phyloP scores from a whole-genome alignment of 2,797 vertebrate genomes.

The Rousettus madagascariensis region DNA sequence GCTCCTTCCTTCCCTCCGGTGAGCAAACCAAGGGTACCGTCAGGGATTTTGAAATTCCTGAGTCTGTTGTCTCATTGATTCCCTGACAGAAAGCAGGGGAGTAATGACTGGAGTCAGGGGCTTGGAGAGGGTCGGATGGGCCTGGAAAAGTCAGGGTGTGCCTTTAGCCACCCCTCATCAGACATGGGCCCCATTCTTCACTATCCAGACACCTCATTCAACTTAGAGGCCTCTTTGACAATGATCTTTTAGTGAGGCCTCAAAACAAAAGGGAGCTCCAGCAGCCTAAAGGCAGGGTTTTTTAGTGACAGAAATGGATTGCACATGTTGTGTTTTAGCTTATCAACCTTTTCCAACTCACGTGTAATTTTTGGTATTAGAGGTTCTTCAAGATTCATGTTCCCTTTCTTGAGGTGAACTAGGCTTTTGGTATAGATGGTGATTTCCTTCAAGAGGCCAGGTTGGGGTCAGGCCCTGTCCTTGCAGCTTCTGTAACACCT shows the following conservation, averaged over 20 bases:
- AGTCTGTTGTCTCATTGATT: background rate
- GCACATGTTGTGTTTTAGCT: background rate
- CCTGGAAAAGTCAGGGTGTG: background rate
- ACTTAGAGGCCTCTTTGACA: background rate
- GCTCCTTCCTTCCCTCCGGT: background rate
- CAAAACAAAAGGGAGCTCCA: background rate
- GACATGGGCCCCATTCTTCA: background rate
- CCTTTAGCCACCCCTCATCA: background rate
- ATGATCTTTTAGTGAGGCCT: background rate
- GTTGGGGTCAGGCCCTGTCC: background rate
- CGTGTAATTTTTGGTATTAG: background rate
- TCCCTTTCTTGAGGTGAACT: background rate
- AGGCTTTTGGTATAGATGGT: background rate
- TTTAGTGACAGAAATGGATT: background rate
- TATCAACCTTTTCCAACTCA: background rate
- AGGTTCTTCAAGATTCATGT: background rate
- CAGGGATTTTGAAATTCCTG: background rate
- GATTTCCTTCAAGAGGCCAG: background rate
- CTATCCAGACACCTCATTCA: background rate
- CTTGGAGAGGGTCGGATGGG: background rate
- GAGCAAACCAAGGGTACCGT: background rate
- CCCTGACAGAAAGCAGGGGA: background rate
- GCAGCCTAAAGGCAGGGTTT: background rate
- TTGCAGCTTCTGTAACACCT: background rate
- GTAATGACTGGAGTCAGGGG: background rate